Evolutionary conservation across 2,113 vertebrate genomes (phyloP).

Genomic region (Bucco capensis): DNA sequence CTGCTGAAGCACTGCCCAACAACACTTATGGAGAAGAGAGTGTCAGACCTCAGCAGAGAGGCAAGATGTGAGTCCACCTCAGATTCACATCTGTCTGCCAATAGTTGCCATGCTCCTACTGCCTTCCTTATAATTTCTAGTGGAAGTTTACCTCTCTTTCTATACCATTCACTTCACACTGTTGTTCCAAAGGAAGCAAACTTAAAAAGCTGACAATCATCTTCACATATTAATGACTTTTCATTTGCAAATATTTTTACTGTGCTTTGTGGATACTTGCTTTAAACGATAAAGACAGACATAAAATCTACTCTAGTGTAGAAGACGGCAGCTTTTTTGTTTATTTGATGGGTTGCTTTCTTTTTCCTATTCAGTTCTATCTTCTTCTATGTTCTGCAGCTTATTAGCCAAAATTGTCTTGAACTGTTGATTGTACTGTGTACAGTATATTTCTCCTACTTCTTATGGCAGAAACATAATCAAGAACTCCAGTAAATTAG

Average conservation of each 20-base stretch:
- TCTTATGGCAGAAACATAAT: not conserved
- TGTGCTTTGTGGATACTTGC: not conserved
- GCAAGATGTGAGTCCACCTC: not conserved
- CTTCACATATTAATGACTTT: not conserved
- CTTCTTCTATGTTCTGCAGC: not conserved
- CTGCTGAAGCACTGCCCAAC: not conserved
- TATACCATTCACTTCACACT: not conserved
- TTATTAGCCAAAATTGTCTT: not conserved
- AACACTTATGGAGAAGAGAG: not conserved
- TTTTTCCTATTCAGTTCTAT: not conserved
- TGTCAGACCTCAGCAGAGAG: rapidly evolving
- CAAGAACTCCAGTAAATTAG: not conserved
- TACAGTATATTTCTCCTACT: not conserved
- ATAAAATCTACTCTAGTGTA: not conserved
- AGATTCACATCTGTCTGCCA: not conserved
- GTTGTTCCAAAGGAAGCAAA: not conserved
- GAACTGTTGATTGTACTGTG: not conserved
- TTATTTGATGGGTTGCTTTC: not conserved
- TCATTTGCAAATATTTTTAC: not conserved
- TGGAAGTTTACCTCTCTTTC: not conserved
- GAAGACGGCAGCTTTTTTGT: not conserved
- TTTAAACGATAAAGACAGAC: not conserved
- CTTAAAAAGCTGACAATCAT: slow-evolving; percentile 8
- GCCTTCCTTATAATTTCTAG: not conserved
- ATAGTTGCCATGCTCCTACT: not conserved